Evolutionary conservation across 2,797 vertebrate species (phyloP).

Genomic region (Ctenochaetus hawaiiensis): DNA sequence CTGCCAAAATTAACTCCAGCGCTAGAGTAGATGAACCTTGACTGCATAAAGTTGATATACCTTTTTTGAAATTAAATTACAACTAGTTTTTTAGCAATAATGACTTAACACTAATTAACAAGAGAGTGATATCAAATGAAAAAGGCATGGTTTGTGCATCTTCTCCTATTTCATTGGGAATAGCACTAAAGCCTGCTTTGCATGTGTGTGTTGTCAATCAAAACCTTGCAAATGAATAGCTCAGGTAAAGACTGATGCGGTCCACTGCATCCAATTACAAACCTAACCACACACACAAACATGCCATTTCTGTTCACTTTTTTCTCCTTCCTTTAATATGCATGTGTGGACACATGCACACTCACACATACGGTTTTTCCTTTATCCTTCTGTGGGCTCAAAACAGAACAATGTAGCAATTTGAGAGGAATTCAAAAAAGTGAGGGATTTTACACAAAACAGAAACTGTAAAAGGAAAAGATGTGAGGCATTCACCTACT

Average conservation of each 20-base stretch:
- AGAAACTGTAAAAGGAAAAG: slow-evolving; percentile 1
- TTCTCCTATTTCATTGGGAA: slow-evolving; percentile 37
- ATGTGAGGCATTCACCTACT: slow-evolving; percentile 44
- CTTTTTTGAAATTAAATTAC: slow-evolving; percentile 41
- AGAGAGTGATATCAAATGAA: slow-evolving; percentile 51
- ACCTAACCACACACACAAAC: slow-evolving; percentile 71
- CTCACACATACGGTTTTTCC: slow-evolving; percentile 3
- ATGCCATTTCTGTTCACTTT: slow-evolving; percentile 46
- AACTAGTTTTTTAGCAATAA: slow-evolving; percentile 50
- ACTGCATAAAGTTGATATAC: slow-evolving; percentile 16
- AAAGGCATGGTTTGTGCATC: slow-evolving; percentile 34
- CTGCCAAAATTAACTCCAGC: slow-evolving; percentile 19
- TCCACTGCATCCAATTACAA: slow-evolving; percentile 82
- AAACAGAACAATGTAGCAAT: slow-evolving; percentile 39
- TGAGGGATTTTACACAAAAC: slow-evolving; percentile 33
- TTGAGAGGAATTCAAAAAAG: slow-evolving; percentile 33
- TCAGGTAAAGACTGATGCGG: slow-evolving; percentile 76
- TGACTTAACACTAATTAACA: slow-evolving; percentile 58
- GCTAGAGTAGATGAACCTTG: background rate
- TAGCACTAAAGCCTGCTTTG: slow-evolving; percentile 61
- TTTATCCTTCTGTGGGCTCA: slow-evolving; percentile 35
- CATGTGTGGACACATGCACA: background rate
- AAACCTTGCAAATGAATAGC: slow-evolving; percentile 73
- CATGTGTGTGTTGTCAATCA: slow-evolving; percentile 78
- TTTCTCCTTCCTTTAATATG: slow-evolving; percentile 13